Evolutionary conservation across 1,140 invertebrate genomes (phyloP).

Genomic region (Tetramorium alpestre): DNA sequence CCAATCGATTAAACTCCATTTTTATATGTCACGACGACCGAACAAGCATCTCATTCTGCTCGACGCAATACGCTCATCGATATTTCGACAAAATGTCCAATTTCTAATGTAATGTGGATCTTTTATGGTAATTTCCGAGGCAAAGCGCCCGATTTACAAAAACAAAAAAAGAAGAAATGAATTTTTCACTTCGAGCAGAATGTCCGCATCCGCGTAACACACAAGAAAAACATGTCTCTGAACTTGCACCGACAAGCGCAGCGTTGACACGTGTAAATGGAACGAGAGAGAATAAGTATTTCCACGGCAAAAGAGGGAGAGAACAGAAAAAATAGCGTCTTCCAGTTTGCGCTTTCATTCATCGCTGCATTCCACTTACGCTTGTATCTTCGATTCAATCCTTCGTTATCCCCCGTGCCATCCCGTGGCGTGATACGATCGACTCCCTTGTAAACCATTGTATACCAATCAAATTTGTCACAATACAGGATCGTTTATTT

Average conservation of each 20-base stretch:
- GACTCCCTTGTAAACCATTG: slow-evolving; percentile 78
- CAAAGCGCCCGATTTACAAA: background rate
- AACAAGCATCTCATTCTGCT: slow-evolving; percentile 43
- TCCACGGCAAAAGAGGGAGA: background rate
- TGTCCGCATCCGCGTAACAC: slow-evolving; percentile 1
- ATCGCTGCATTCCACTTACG: slow-evolving; percentile 71
- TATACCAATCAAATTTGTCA: slow-evolving; percentile 83
- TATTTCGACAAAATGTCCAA: slow-evolving; percentile 1
- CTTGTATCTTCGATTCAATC: slow-evolving; percentile 74
- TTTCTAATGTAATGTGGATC: background rate
- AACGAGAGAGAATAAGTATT: slow-evolving; percentile 31
- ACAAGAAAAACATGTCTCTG: slow-evolving; percentile 16
- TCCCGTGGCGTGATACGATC: slow-evolving; percentile 73
- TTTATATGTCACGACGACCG: slow-evolving; percentile 46
- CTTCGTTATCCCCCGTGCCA: slow-evolving; percentile 73
- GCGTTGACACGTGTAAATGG: slow-evolving; percentile 35
- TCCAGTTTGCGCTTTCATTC: slow-evolving; percentile 73
- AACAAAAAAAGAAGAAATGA: background rate
- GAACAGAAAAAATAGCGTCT: slow-evolving; percentile 69
- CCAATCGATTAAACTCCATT: slow-evolving; percentile 30
- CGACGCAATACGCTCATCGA: slow-evolving; percentile 10
- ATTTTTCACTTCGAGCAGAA: slow-evolving; percentile 30
- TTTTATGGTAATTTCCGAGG: background rate
- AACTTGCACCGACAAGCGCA: slow-evolving; percentile 32
- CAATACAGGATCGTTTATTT: slow-evolving; percentile 84